Base-by-base conservation (phyloP, 2,113 vertebrate genomes). In the Setophaga kirtlandii region DNA sequence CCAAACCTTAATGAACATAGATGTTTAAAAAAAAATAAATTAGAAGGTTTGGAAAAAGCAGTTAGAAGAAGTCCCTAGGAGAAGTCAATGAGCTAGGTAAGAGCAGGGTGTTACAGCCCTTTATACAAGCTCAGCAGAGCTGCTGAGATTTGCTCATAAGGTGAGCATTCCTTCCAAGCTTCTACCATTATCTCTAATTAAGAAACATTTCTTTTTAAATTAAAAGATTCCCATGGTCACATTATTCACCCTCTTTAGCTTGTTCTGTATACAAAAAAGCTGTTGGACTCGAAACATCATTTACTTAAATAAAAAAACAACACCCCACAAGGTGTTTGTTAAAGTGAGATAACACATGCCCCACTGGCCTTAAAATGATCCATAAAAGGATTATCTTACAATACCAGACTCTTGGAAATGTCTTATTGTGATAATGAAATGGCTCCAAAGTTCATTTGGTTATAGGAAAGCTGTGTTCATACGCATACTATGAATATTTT, bases 171-270 rank as follows among this genome's bases (percentile, higher is more conserved):
- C 50, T 93, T 76, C 49, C 47, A 84, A 93, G 86, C 27, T 18
- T 88, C 69, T 71, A 73, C 33, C 3, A 86, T 93, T 95, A 88
- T 35, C 56, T 92, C 47, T 74, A 95, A 93, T 76, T 96, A 84
- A 93, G 78, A 96, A 96, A 82, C 14, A 39, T 64, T 78, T 83
- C 13, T 95, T 96, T 96, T 87, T 60, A 89, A 96, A 95, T 89
- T 58, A 83, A 93, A 96, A 81, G 52, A 96, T 88, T 95, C 75
- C 76, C 50, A 59, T 37, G 50, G 64, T 64, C 42, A 75, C 64
- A 94, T 93, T 89, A 81, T 89, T 96, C 84, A 74, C 91, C 21
- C 71, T 39, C 75, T 49, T 93, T 74, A 79, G 28, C 92, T 94
- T 94, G 31, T 35, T 90, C 59, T 52, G 46, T 77, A 94, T 58